Conservation (phyloP, 2,888 invertebrate genomes). For the Callinectes sapidus region DNA sequence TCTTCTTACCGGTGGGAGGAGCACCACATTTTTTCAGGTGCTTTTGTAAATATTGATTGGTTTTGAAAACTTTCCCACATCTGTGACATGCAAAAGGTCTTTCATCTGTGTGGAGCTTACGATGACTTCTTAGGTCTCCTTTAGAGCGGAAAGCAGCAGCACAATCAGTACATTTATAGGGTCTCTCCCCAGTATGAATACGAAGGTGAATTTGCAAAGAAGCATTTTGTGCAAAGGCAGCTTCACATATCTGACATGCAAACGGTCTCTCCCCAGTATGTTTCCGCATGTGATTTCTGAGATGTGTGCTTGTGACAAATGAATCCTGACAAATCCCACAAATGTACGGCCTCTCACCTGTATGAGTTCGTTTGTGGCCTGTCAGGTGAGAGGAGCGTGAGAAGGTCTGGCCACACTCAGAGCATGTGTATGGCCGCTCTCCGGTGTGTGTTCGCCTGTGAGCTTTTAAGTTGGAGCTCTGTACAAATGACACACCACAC, state of each 20-base stretch:
- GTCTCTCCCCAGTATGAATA: slow-evolving; percentile 72
- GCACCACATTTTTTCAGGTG: slow-evolving; percentile 72
- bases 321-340: slow-evolving; percentile 70
- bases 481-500: slow-evolving; percentile 71
- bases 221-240: slow-evolving; percentile 71
- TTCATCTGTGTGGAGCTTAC: slow-evolving; percentile 70
- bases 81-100: slow-evolving; percentile 64
- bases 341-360: slow-evolving; percentile 72
- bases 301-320: slow-evolving; percentile 71
- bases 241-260: slow-evolving; percentile 63
- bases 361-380: slow-evolving; percentile 71
- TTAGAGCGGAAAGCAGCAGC: slow-evolving; percentile 71
- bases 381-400: slow-evolving; percentile 71
- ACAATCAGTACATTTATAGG: slow-evolving; percentile 70
- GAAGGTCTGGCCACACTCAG: slow-evolving; percentile 71
- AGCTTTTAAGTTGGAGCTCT: slow-evolving; percentile 72
- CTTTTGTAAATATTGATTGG: slow-evolving; percentile 71
- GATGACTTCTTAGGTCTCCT: slow-evolving; percentile 69
- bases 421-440: slow-evolving; percentile 70
- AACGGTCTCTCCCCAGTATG: slow-evolving; percentile 72
- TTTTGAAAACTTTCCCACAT: slow-evolving; percentile 71
- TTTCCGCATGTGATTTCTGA: slow-evolving; percentile 72
- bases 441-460: slow-evolving; percentile 72
- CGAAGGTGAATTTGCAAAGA: slow-evolving; percentile 70
- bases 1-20: slow-evolving; percentile 68